Evolutionary conservation across 2,113 vertebrate species (phyloP).

Genomic region (Mormoops blainvillei): DNA sequence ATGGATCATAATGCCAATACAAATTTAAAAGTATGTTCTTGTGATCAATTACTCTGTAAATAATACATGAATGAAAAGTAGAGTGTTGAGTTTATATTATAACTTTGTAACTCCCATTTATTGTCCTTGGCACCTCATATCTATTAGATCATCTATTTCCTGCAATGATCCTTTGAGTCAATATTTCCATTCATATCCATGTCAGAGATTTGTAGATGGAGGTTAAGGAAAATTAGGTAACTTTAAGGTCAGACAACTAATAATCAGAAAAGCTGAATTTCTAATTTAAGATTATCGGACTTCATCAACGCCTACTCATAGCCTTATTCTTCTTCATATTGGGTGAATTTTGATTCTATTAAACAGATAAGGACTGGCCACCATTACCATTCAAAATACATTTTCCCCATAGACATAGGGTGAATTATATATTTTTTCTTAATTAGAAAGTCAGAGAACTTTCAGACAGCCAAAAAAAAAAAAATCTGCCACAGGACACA

Average conservation of each 20-base stretch:
- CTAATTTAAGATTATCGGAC: not conserved
- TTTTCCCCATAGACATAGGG: not conserved
- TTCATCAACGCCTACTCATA: not conserved
- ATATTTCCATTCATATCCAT: not conserved
- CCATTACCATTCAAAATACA: not conserved
- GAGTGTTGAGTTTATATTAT: not conserved
- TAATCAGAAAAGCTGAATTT: not conserved
- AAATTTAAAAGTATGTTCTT: constrained; percentile 39
- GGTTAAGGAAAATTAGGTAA: not conserved
- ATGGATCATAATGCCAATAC: not conserved
- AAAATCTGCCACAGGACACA: not conserved
- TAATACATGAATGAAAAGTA: not conserved
- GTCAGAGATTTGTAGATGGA: not conserved
- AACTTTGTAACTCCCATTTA: not conserved
- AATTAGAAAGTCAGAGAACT: constrained; percentile 14
- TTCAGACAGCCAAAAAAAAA: constrained; percentile 4
- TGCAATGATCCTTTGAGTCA: not conserved
- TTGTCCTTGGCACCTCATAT: not conserved
- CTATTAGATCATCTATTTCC: not conserved
- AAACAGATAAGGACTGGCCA: not conserved
- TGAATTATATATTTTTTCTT: constrained; percentile 8
- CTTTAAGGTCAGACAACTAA: not conserved
- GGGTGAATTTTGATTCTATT: not conserved
- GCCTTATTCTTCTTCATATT: not conserved
- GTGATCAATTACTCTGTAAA: not conserved